Base-by-base conservation (phyloP, 2,797 vertebrate species). In the Dendrocincla tyrannina region DNA sequence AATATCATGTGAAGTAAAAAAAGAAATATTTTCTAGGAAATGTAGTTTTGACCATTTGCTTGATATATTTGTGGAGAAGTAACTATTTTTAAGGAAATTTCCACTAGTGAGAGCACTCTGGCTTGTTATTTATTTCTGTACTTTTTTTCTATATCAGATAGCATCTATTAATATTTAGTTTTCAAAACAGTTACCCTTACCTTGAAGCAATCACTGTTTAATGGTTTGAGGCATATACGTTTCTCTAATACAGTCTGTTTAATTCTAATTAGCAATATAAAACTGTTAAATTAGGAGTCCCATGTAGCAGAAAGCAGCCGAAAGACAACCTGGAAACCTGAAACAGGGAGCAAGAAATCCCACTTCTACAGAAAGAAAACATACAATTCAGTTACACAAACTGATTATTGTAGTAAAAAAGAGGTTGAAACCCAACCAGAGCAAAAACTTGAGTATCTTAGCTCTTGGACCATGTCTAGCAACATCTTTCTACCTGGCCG, bases 131-230 rank as follows among this genome's bases (percentile, higher is more conserved):
- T 68, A 78, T 27, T 75, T 78, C 50, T 75, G 28, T 2, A 14
- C 2, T 6, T 56, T 11, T 53, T 89, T 77, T 70, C 55, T 5
- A 39, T 66, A 60, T 22, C 25, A 52, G 33, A 27, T 56, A 52
- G 28, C 8, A 58, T 39, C 46, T 60, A 90, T 58, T 28, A 74
- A 15, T 37, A 77, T 13, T 33, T 83, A 44, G 25, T 63, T 85
- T 93, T 89, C 20, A 33, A 90, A 89, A 81, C n/a, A 62, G 59
- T 70, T 79, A 47, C 19, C 44, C 64, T 42, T 66, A 66, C 15
- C 33, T 55, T 37, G 23, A 88, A 84, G 14, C 20, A 81, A 62
- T n/a, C 64, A 32, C 33, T 63, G 32, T n/a, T 84, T 47, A 77
- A 64, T 41, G 7, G 15, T 66, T 83, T 85, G 46, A 86, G 14